phyloP scores from a whole-genome alignment of 2,797 vertebrate species.

The Trachops cirrhosus region DNA sequence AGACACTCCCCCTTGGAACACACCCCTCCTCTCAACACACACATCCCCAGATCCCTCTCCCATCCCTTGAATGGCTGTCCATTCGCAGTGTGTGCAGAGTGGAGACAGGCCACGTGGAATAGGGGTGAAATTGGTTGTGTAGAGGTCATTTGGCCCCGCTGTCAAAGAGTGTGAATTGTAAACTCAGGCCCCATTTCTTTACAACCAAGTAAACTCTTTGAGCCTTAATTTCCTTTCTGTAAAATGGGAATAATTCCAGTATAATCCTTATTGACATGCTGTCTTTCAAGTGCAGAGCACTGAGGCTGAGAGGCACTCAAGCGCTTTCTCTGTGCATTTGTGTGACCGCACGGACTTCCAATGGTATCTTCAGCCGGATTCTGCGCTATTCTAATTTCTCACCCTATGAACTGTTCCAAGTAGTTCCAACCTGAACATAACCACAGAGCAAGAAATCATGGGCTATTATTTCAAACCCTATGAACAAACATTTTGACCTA shows the following conservation, averaged over 20 bases:
- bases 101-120: fast-evolving
- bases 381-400: background rate
- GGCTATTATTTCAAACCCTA: background rate
- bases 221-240: background rate
- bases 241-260: background rate
- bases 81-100: fast-evolving
- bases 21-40: background rate
- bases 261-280: fast-evolving
- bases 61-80: background rate
- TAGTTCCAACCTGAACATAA: background rate
- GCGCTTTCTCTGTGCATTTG: too few species aligned
- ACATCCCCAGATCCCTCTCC: too few species aligned
- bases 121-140: fast-evolving
- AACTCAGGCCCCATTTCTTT: background rate
- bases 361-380: background rate
- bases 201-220: background rate
- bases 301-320: fast-evolving
- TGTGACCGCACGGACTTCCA: background rate
- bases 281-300: background rate
- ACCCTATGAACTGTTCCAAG: background rate
- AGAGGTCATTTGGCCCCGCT: background rate
- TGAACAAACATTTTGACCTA: background rate
- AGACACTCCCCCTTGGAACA: background rate
- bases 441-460: background rate
- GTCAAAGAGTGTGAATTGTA: background rate